Evolutionary conservation across 2,888 invertebrate genomes (phyloP), one percentile per base, ranked within the genome.

Genomic region (Cryptophagus acutangulus): DNA sequence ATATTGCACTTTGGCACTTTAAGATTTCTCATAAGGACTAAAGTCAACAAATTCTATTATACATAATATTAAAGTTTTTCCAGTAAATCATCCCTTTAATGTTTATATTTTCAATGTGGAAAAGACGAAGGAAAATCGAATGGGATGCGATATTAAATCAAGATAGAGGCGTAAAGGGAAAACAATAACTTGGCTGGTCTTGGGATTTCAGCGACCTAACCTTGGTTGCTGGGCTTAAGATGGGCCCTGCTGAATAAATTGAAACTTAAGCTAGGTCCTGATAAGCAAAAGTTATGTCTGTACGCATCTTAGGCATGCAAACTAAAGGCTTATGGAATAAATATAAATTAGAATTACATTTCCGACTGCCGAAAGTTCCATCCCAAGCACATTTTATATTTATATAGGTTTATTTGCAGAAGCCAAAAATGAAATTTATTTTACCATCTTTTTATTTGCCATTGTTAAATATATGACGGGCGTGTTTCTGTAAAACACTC

Each of bases 251-350:
- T 45, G 56, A 57, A 61, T 61, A 59, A 59, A 61, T 61, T 59
- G 61, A 59, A 61, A 57, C 56, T 55, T 59, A 59, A 61, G 56
- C 59, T 51, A 31, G 43, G 47, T 43, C 44, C 49, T 52, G 61
- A 59, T 59, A 59, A 58, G 57, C 42, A 46, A 46, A 49, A 57
- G 54, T 57, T 55, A 57, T 54, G 53, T 46, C 50, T 40, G 47
- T 47, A 49, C 52, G 51, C 49, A 50, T 48, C 45, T 51, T 50
- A 46, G 44, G 46, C 40, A 51, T 57, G 52, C 53, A 51, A 52
- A 56, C 46, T 47, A 45, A 45, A 45, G 42, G 40, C 40, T 43
- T 33, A 33, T 30, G 35, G 40, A 36, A 40, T 41, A 45, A 44
- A 47, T 41, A 44, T 41, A 20, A 20, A 20, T 20, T 20, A 20